phyloP scores from a whole-genome alignment of 2,113 vertebrate genomes.

The Sigmodon hispidus region DNA sequence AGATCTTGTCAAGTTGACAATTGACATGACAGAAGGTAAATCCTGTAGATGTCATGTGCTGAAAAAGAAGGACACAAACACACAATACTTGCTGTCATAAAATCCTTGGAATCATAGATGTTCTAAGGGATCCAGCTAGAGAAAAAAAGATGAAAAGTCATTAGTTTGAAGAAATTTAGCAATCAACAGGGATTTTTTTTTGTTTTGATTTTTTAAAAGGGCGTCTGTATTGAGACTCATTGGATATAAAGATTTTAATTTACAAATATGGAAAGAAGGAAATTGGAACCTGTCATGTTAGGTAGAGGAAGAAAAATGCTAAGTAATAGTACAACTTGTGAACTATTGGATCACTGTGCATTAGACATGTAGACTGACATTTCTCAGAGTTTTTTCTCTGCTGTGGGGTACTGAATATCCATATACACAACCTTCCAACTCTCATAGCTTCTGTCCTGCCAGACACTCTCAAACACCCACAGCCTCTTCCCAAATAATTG shows the following conservation, averaged over 20 bases:
- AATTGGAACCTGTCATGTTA: neutral
- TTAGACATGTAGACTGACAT: neutral
- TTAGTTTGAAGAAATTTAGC: conserved; percentile 4
- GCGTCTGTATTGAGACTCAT: neutral
- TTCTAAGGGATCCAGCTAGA: neutral
- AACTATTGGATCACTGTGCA: too few relatives aligned
- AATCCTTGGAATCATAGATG: neutral
- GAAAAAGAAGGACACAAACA: neutral
- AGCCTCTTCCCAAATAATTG: too few relatives aligned
- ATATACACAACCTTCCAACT: neutral
- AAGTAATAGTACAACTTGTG: neutral
- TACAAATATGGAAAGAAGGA: neutral
- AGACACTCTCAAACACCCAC: too few relatives aligned
- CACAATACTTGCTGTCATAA: neutral
- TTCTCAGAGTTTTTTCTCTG: neutral
- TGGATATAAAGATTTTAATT: neutral
- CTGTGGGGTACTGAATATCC: neutral
- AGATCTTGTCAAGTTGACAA: neutral
- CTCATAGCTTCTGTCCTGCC: too few relatives aligned
- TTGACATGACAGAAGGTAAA: neutral
- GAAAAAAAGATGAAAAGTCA: neutral
- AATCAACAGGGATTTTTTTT: neutral
- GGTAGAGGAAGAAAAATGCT: neutral
- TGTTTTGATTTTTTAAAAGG: neutral
- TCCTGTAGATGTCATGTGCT: neutral